Conservation (phyloP, 2,888 invertebrate species). For the Hipparchia semele region DNA sequence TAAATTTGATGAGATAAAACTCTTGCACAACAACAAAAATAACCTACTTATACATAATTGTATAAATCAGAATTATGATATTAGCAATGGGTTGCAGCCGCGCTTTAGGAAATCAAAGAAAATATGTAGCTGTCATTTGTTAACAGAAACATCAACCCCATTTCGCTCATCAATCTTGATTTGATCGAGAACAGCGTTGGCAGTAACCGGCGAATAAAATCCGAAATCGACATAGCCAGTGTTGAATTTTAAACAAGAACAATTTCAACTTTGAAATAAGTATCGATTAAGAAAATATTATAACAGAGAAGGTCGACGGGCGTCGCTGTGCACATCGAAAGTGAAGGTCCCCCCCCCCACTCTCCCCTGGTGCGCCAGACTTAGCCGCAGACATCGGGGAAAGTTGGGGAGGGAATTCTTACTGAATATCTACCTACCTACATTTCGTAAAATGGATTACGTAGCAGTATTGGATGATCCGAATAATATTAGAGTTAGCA, state of each 20-base stretch:
- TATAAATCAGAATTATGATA: too few species aligned
- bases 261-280: slow-evolving; percentile 3
- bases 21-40: too few species aligned
- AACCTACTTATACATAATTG: too few species aligned
- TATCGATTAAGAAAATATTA: slow-evolving; percentile 37
- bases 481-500: slow-evolving; percentile 10
- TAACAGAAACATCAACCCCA: too few species aligned
- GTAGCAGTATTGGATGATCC: slow-evolving; percentile 21
- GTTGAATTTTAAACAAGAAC: background rate
- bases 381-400: slow-evolving; percentile 64
- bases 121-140: too few species aligned
- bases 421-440: slow-evolving; percentile 22
- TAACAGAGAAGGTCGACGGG: slow-evolving; percentile 54
- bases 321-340: slow-evolving; percentile 59
- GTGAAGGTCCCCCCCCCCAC: slow-evolving; percentile 59
- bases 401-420: slow-evolving; percentile 41
- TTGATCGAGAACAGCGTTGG: background rate
- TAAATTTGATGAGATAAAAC: too few species aligned
- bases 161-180: too few species aligned
- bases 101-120: too few species aligned
- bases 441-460: slow-evolving; percentile 30
- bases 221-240: background rate
- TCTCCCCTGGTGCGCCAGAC: slow-evolving; percentile 47
- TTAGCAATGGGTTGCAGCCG: too few species aligned
- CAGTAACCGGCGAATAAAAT: background rate